Percentiles rank a stretch among this genome's conserved stretches.
Conservation (phyloP, 2,113 vertebrate species). For the Paradoxurus hermaphroditus region DNA sequence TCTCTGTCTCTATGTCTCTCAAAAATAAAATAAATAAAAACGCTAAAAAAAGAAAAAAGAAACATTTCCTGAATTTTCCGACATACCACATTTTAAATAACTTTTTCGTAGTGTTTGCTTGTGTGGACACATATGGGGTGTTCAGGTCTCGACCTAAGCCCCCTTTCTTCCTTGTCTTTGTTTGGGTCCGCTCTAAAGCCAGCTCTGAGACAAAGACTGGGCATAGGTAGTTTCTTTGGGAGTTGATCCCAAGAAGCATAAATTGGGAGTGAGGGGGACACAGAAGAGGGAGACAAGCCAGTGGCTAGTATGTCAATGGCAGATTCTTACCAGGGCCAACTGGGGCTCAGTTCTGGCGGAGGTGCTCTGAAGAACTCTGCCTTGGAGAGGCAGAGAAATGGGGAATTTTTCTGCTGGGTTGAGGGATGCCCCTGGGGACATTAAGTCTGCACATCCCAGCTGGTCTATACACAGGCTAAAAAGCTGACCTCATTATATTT, state of each 20-base stretch:
- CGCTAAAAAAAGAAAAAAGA: too few species aligned
- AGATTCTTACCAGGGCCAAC: not conserved
- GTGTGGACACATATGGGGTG: not conserved
- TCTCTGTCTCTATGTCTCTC: too few species aligned
- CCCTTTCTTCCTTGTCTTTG: not conserved
- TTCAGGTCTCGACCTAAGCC: not conserved
- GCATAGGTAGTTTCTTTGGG: not conserved
- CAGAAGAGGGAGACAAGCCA: not conserved
- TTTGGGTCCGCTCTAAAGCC: not conserved
- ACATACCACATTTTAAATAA: not conserved
- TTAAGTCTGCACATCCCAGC: not conserved
- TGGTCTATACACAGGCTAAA: not conserved
- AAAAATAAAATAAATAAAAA: too few species aligned
- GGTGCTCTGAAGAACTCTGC: not conserved
- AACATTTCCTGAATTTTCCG: conserved; percentile 1
- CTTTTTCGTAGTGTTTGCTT: not conserved
- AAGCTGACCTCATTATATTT: not conserved
- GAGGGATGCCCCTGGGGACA: not conserved
- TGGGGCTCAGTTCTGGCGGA: not conserved
- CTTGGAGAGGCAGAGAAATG: not conserved
- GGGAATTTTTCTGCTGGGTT: not conserved
- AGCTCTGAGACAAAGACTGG: not conserved
- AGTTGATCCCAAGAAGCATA: not conserved
- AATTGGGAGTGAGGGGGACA: not conserved
- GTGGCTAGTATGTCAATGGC: not conserved